Conservation (phyloP, 2,888 invertebrate genomes). For the Trachelus tabidus region DNA sequence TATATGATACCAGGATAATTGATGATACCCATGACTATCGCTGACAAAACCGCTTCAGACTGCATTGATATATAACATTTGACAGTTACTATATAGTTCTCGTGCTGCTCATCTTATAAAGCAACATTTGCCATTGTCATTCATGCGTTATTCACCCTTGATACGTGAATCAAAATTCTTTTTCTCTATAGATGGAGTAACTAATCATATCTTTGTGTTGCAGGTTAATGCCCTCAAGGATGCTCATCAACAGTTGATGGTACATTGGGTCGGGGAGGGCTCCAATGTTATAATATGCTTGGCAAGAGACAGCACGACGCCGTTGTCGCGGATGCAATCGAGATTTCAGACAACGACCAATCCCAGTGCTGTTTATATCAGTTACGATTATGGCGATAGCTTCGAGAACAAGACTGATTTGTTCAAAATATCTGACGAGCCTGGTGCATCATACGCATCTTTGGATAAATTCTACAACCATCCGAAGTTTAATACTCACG, state of each 20-base stretch:
- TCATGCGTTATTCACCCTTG: background rate
- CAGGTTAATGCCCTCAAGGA: constrained; percentile 85
- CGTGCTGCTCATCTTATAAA: background rate
- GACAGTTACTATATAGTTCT: background rate
- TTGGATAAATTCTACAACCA: constrained; percentile 89
- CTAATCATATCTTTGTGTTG: constrained; percentile 38
- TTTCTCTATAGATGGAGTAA: background rate
- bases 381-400: constrained; percentile 86
- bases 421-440: constrained; percentile 70
- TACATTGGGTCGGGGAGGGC: constrained; percentile 92
- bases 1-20: background rate
- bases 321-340: constrained; percentile 60
- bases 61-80: background rate
- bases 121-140: background rate
- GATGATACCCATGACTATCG: background rate
- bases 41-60: background rate
- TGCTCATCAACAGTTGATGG: constrained; percentile 88
- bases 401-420: constrained; percentile 80
- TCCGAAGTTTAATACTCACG: constrained; percentile 81
- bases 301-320: constrained; percentile 77
- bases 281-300: constrained; percentile 89
- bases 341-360: constrained; percentile 52
- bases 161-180: background rate
- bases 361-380: constrained; percentile 85
- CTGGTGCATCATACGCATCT: constrained; percentile 70